Conservation (phyloP, 35 echinoderm and acorn worm genomes). For the Holothuria glaberrima region DNA sequence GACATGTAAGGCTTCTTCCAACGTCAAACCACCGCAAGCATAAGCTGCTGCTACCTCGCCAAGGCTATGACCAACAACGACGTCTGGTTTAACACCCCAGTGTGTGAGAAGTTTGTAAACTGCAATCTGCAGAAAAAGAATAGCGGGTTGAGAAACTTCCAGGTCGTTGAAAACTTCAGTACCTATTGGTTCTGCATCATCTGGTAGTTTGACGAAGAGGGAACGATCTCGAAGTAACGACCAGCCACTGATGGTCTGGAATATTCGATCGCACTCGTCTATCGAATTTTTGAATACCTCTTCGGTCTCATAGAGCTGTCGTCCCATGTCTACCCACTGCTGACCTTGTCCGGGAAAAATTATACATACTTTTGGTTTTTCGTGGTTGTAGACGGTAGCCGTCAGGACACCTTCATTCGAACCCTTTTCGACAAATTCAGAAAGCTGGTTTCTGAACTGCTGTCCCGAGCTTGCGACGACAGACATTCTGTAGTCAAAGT, state of each 20-base stretch:
- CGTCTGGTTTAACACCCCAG: conserved; percentile 85
- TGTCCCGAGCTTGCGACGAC: conserved; percentile 74
- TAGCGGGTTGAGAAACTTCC: conserved; percentile 81
- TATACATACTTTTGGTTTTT: conserved; percentile 88
- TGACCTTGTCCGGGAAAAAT: conserved; percentile 97
- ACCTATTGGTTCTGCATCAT: not conserved
- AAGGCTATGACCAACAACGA: conserved; percentile 87
- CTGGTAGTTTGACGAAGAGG: conserved; percentile 7
- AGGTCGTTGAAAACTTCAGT: conserved; percentile 64
- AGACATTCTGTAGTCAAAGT: conserved; percentile 76
- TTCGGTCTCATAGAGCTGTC: conserved; percentile 76
- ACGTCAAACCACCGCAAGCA: conserved; percentile 79
- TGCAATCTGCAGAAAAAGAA: conserved; percentile 85
- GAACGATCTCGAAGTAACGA: conserved; percentile 66
- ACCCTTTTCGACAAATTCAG: conserved; percentile 57
- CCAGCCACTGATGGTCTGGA: conserved; percentile 90
- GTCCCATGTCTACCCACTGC: conserved; percentile 92
- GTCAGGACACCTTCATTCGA: conserved; percentile 27
- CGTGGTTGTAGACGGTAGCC: conserved; percentile 5
- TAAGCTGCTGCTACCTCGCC: conserved; percentile 96
- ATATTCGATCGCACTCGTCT: conserved; percentile 81
- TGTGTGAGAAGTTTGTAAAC: conserved; percentile 67
- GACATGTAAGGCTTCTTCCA: conserved; percentile 77
- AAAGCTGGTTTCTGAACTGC: conserved; percentile 66
- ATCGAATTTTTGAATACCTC: conserved; percentile 68